Percentiles rank a stretch among this genome's conserved stretches.
Conservation (phyloP, 2,113 vertebrate genomes). For the Oncorhynchus nerka region DNA sequence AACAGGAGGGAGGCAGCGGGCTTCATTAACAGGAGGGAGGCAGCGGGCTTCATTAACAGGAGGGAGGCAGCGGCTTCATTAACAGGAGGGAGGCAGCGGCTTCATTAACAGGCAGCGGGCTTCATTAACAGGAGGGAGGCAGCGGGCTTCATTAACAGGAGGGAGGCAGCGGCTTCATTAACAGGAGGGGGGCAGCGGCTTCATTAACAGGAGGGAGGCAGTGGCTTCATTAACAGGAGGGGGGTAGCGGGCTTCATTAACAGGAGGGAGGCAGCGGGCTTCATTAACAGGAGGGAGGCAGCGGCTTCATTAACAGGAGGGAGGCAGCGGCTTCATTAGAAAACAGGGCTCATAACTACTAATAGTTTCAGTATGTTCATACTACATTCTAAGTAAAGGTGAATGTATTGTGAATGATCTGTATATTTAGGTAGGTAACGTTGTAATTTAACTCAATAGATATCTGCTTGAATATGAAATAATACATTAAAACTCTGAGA, state of each 20-base stretch:
- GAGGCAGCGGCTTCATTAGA: conserved; percentile 6
- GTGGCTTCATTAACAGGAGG: conserved; percentile 7
- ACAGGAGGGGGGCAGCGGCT: conserved; percentile 4
- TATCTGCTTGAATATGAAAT: neutral
- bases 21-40: too few species aligned
- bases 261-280: conserved; percentile 3
- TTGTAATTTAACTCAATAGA: neutral
- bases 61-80: conserved; percentile 9
- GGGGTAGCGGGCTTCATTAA: too few species aligned
- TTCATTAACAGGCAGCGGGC: too few species aligned
- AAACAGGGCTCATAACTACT: neutral
- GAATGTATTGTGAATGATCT: neutral
- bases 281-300: conserved; percentile 8
- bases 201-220: conserved; percentile 12
- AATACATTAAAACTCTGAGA: neutral
- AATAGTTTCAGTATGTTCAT: neutral
- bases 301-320: conserved; percentile 14
- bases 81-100: conserved; percentile 2
- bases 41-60: too few species aligned
- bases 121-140: conserved; percentile 9
- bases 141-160: conserved; percentile 14
- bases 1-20: conserved; percentile 3
- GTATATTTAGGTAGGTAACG: too few species aligned
- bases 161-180: conserved; percentile 4
- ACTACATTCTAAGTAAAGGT: neutral